Percentiles rank a stretch among this genome's conserved stretches.
Conservation (phyloP, 2,888 invertebrate species). For the Tanypteryx hageni region DNA sequence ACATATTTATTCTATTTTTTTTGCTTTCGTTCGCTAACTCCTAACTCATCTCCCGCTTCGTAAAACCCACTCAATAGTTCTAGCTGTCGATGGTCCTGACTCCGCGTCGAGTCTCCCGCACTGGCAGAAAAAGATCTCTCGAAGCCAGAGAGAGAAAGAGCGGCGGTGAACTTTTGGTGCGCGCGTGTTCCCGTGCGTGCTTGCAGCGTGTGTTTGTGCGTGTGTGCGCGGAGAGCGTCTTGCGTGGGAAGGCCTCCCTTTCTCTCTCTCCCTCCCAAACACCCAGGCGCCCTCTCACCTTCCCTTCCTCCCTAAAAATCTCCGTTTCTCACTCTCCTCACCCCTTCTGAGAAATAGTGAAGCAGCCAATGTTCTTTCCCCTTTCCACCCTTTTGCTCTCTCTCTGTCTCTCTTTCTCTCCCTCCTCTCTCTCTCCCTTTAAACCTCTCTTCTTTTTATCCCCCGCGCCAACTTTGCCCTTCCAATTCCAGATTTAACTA, state of each 20-base stretch:
- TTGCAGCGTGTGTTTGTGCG: not conserved
- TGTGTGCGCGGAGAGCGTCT: not conserved
- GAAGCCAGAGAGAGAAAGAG: not conserved
- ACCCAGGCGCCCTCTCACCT: not conserved
- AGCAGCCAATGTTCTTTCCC: not conserved
- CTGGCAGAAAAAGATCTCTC: constrained; percentile 26
- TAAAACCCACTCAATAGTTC: not conserved
- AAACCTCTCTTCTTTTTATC: not conserved
- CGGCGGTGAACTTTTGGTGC: constrained; percentile 17
- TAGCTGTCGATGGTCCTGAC: not conserved
- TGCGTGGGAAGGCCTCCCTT: constrained; percentile 21
- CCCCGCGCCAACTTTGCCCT: not conserved
- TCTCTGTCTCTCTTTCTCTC: too few species aligned
- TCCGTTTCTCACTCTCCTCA: not conserved
- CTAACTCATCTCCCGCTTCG: not conserved
- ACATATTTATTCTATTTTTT: not conserved
- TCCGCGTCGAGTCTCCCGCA: constrained; percentile 13
- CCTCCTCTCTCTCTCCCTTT: not conserved
- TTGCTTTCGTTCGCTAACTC: not conserved
- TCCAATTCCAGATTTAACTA: constrained; percentile 49
- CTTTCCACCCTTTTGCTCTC: not conserved
- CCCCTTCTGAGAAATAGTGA: not conserved
- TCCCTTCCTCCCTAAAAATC: constrained; percentile 10
- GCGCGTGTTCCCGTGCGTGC: constrained; percentile 7
- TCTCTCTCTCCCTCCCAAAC: not conserved